Conservation (phyloP, 2,113 vertebrate genomes). For the Silurus glanis region DNA sequence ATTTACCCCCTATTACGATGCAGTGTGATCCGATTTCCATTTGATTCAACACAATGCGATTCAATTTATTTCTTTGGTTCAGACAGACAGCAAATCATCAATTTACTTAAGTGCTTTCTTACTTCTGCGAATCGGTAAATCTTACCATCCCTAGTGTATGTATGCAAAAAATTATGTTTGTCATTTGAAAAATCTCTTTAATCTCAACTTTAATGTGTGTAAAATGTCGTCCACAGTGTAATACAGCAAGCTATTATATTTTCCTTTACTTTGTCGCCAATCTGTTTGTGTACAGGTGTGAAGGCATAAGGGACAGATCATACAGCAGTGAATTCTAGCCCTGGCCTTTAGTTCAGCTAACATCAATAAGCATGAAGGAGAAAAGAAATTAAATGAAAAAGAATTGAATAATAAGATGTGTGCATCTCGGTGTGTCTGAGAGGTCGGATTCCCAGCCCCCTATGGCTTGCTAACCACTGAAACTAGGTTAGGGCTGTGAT, state of each 20-base stretch:
- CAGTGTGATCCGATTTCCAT: no score
- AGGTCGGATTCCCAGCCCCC: constrained; percentile 14
- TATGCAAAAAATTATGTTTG: no score
- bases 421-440: not conserved
- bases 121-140: no score
- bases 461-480: constrained; percentile 18
- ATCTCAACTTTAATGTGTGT: not conserved
- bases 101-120: no score
- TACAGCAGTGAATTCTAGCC: not conserved
- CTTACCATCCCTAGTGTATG: no score
- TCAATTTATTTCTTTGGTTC: no score
- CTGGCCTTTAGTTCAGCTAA: not conserved
- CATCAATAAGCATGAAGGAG: not conserved
- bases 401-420: not conserved
- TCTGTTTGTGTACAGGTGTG: not conserved
- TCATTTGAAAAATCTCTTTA: no score
- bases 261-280: not conserved
- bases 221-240: not conserved
- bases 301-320: not conserved
- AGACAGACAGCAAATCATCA: no score
- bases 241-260: not conserved
- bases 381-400: not conserved
- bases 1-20: no score
- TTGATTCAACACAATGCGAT: no score
- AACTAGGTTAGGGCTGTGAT: constrained; percentile 43